Percentiles rank a stretch among this genome's conserved stretches.
phyloP scores from a whole-genome alignment of 2,797 vertebrate species.

The Margarornis squamiger region DNA sequence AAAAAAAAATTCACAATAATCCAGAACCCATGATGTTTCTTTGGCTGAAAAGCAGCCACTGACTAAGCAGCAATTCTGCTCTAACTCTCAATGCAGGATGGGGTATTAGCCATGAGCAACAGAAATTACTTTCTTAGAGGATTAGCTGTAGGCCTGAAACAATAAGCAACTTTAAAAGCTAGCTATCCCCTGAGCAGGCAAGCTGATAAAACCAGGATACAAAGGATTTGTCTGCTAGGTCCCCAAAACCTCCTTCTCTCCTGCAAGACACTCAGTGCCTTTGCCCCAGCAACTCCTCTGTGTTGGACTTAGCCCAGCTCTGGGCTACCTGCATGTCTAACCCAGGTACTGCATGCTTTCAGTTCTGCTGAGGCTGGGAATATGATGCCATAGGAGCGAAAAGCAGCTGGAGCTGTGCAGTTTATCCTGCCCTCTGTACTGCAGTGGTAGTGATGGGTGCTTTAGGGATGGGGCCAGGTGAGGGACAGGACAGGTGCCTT shows the following conservation, averaged over 20 bases:
- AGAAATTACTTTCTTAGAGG: constrained; percentile 41
- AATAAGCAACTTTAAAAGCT: constrained; percentile 42
- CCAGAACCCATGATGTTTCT: constrained; percentile 16
- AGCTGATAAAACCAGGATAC: neutral
- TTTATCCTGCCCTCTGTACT: neutral
- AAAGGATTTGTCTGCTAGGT: neutral
- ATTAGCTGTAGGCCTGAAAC: constrained; percentile 39
- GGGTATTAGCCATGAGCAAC: constrained; percentile 14
- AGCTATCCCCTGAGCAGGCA: neutral
- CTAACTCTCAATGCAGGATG: neutral
- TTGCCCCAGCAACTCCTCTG: neutral
- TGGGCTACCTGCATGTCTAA: neutral
- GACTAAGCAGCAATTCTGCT: constrained; percentile 36
- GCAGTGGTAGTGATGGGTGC: neutral
- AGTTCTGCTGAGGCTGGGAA: neutral
- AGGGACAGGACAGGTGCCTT: neutral
- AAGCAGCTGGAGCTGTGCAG: neutral
- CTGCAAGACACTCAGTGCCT: accelerated
- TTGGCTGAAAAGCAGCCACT: constrained; percentile 25
- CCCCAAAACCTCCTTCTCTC: neutral
- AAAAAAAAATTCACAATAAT: neutral
- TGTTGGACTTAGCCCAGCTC: neutral
- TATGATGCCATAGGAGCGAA: neutral
- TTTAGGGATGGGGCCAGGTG: neutral
- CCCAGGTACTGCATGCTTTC: accelerated